These are phyloP conservation scores for Hypolimnas misippus DNA, from an alignment of 2,888 invertebrate genomes.

Conservation along the genomic window DNA sequence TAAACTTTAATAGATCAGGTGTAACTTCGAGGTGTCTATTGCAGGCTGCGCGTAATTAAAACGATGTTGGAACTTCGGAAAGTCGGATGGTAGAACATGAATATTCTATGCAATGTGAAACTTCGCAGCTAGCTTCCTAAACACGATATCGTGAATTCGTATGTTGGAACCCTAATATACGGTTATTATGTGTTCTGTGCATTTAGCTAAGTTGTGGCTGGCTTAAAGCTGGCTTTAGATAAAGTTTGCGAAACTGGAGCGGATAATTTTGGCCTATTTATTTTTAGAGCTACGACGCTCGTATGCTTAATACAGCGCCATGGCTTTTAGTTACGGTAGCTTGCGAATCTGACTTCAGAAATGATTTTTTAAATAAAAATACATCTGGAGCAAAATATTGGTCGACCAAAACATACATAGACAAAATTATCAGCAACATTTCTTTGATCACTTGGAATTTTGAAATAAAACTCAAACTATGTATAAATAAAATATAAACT, in stretches of 20 bases:
- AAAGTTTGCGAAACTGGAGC: slow-evolving; percentile 35
- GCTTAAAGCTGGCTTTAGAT: slow-evolving; percentile 31
- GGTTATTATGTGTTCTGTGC: slow-evolving; percentile 38
- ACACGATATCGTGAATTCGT: slow-evolving; percentile 35
- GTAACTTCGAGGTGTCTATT: slow-evolving; percentile 33
- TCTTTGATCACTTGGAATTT: neutral
- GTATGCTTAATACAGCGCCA: slow-evolving; percentile 3
- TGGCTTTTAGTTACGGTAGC: slow-evolving; percentile 14
- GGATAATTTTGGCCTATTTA: slow-evolving; percentile 34
- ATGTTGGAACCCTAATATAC: slow-evolving; percentile 35
- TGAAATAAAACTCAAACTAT: neutral
- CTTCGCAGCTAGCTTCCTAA: slow-evolving; percentile 35
- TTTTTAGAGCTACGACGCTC: slow-evolving; percentile 21
- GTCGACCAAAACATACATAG: no score
- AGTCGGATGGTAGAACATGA: slow-evolving; percentile 46
- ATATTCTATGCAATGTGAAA: slow-evolving; percentile 45
- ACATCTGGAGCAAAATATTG: no score
- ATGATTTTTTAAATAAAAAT: neutral
- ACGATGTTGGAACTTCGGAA: slow-evolving; percentile 43
- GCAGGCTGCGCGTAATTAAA: slow-evolving; percentile 47
- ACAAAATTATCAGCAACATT: no score
- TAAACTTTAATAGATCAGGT: slow-evolving; percentile 47
- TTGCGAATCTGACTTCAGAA: neutral
- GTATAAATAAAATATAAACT: neutral
- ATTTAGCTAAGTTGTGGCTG: slow-evolving; percentile 37